A percentile compares a stretch with the other conserved stretches of the same genome.
These are phyloP conservation scores for Tipula helvola DNA, from an alignment of 2,888 invertebrate species.

Conservation along the genomic window DNA sequence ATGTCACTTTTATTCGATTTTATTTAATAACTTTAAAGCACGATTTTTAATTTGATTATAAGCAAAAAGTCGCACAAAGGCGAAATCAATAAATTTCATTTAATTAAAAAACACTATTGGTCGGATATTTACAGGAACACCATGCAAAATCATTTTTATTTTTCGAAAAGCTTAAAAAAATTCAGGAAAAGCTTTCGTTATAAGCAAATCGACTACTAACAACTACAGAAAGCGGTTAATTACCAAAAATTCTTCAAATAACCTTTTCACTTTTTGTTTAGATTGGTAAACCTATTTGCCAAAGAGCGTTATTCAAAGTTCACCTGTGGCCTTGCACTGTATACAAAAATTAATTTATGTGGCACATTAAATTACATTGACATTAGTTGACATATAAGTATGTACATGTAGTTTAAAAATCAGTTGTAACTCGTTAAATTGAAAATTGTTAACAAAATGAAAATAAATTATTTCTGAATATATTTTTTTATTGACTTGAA, in stretches of 20 bases:
- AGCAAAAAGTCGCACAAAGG: not conserved
- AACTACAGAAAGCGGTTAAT: too few relatives aligned
- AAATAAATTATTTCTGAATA: not conserved
- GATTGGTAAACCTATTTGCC: too few relatives aligned
- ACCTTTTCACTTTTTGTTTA: too few relatives aligned
- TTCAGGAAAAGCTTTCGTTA: too few relatives aligned
- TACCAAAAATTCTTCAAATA: too few relatives aligned
- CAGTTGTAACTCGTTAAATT: not conserved
- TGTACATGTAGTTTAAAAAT: not conserved
- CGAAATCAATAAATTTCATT: not conserved
- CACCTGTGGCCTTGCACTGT: not conserved
- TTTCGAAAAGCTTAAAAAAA: too few relatives aligned
- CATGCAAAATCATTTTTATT: too few relatives aligned
- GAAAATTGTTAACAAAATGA: not conserved
- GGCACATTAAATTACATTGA: not conserved
- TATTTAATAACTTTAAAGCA: not conserved
- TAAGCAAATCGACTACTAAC: too few relatives aligned
- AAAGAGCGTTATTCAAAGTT: not conserved
- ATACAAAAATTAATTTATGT: not conserved
- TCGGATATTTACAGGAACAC: not conserved
- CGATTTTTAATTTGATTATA: not conserved
- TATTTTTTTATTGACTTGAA: not conserved
- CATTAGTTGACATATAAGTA: not conserved
- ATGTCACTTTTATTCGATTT: not conserved
- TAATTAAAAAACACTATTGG: too few relatives aligned